Conservation (phyloP, 2,113 vertebrate genomes). For the Illadopsis cleaveri region DNA sequence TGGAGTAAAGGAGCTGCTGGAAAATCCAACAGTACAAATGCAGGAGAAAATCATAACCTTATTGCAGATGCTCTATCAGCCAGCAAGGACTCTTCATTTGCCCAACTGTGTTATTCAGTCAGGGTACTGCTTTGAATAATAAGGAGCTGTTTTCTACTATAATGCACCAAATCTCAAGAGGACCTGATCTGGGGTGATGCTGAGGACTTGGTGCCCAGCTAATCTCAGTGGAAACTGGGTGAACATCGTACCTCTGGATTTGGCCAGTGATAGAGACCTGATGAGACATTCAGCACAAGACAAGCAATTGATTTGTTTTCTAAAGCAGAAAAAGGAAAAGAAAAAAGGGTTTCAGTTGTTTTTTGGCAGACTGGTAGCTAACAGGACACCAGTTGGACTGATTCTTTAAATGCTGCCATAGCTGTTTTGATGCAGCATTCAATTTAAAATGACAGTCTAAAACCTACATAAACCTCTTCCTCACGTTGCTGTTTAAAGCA, state of each 20-base stretch:
- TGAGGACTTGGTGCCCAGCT: neutral
- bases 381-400: neutral
- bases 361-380: fast-evolving
- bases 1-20: neutral
- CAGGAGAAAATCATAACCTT: neutral
- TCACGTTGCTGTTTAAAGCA: neutral
- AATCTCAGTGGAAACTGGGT: neutral
- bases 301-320: neutral
- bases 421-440: neutral
- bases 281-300: neutral
- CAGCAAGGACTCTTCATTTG: neutral
- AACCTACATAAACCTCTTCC: neutral
- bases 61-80: neutral
- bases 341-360: neutral
- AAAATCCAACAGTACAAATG: neutral
- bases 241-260: neutral
- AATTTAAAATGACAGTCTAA: neutral
- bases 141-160: neutral
- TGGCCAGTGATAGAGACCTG: fast-evolving
- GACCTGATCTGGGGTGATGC: neutral
- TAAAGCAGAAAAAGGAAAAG: neutral
- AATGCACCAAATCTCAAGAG: neutral
- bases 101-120: neutral
- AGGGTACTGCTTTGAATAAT: neutral
- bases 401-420: neutral